phyloP scores from a whole-genome alignment of 1,140 invertebrate genomes.

The Melipona quadrifasciata region DNA sequence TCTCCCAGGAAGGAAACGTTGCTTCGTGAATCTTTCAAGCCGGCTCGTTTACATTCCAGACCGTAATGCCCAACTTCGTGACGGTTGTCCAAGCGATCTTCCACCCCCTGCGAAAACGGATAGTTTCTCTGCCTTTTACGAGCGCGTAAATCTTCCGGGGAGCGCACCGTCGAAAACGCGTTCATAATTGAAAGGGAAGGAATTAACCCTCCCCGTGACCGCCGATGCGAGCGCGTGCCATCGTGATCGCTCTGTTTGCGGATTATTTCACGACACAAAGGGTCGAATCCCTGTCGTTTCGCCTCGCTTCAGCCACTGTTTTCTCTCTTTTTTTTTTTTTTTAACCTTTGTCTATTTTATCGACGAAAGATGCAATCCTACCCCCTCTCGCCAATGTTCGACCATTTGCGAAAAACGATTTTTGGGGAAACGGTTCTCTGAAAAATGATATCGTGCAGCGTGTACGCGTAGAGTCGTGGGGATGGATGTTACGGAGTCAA shows the following conservation, averaged over 20 bases:
- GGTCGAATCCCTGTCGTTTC: neutral
- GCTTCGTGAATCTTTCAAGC: constrained; percentile 30
- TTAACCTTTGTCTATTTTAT: neutral
- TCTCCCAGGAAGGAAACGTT: neutral
- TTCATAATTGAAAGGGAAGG: constrained; percentile 47
- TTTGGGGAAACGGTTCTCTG: neutral
- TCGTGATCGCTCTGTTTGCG: constrained; percentile 20
- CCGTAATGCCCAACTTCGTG: neutral
- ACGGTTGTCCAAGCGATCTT: neutral
- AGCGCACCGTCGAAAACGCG: neutral
- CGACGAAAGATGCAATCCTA: neutral
- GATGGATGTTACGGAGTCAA: neutral
- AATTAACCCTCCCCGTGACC: constrained; percentile 5
- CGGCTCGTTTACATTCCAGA: constrained; percentile 6
- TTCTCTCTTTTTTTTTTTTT: neutral
- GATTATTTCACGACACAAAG: constrained; percentile 10
- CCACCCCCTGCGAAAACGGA: neutral
- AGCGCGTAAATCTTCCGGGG: neutral
- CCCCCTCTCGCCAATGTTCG: neutral
- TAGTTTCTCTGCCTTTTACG: neutral
- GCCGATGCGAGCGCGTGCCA: neutral
- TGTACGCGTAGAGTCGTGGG: neutral
- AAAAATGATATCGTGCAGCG: neutral
- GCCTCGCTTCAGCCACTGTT: too few relatives aligned
- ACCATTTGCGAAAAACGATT: neutral